Conservation (phyloP, 2,888 invertebrate species). For the Notodonta ziczac region DNA sequence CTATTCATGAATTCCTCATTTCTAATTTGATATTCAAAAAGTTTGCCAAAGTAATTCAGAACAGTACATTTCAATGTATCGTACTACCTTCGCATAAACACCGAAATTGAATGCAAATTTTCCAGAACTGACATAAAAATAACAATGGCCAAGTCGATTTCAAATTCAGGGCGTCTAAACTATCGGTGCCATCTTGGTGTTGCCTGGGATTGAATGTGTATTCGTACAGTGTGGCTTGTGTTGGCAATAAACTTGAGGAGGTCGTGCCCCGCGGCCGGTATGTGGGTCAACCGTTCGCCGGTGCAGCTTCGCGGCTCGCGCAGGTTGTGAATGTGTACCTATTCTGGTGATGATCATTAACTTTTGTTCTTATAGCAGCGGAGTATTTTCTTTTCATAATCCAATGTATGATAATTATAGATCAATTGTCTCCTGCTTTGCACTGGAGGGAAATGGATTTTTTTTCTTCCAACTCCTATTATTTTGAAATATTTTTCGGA, state of each 20-base stretch:
- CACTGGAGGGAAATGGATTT: too few species aligned
- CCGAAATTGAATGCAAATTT: background rate
- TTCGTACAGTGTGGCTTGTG: conserved; percentile 39
- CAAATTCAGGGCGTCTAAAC: conserved; percentile 4
- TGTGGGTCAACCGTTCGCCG: conserved; percentile 72
- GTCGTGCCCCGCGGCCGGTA: conserved; percentile 68
- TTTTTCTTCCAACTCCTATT: too few species aligned
- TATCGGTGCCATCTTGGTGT: conserved; percentile 1
- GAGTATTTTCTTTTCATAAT: too few species aligned
- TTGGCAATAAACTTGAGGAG: conserved; percentile 74
- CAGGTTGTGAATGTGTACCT: conserved; percentile 27
- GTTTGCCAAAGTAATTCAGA: background rate
- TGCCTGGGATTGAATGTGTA: background rate
- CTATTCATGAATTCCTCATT: too few species aligned
- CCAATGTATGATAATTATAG: too few species aligned
- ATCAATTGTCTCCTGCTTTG: too few species aligned
- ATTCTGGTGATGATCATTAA: conserved; percentile 40
- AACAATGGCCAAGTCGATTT: background rate
- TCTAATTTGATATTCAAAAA: background rate
- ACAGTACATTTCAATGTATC: background rate
- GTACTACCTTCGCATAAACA: background rate
- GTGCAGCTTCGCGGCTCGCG: conserved; percentile 29
- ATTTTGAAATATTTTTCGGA: too few species aligned
- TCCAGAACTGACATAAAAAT: conserved; percentile 1
- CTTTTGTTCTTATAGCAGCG: too few species aligned